These are phyloP conservation scores for Spialia ferax DNA, from an alignment of 2,888 invertebrate genomes.

Conservation along the genomic window DNA sequence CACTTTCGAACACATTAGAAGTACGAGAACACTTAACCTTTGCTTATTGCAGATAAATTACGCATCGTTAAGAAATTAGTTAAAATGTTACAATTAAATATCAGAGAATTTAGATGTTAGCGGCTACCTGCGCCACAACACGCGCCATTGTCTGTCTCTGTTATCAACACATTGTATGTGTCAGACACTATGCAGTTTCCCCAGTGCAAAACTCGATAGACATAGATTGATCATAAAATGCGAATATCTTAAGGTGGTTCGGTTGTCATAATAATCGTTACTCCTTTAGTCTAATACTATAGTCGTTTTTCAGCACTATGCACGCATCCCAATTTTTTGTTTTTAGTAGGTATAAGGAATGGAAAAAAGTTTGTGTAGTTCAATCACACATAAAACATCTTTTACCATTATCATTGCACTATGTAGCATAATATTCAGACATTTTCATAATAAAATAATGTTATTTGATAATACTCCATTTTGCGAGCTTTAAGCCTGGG, in stretches of 20 bases:
- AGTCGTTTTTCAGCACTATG: neutral
- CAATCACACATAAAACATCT: too few relatives aligned
- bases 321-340: neutral
- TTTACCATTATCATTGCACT: too few relatives aligned
- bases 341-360: too few relatives aligned
- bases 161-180: too few relatives aligned
- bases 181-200: too few relatives aligned
- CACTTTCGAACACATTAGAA: conserved; percentile 27
- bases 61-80: conserved; percentile 12
- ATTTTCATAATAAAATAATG: too few relatives aligned
- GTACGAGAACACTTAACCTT: neutral
- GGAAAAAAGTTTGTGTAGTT: too few relatives aligned
- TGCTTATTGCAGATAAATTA: conserved; percentile 3
- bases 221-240: neutral
- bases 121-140: neutral
- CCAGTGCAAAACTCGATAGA: neutral
- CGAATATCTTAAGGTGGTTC: neutral
- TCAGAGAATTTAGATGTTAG: neutral
- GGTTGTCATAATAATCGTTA: neutral
- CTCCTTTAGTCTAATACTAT: too few relatives aligned
- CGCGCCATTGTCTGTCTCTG: too few relatives aligned
- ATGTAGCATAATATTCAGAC: too few relatives aligned
- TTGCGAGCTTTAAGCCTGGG: too few relatives aligned
- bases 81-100: conserved; percentile 19
- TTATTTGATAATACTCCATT: too few relatives aligned